Conservation (phyloP, 2,888 invertebrate species). For the Alentia gelatinosa region DNA sequence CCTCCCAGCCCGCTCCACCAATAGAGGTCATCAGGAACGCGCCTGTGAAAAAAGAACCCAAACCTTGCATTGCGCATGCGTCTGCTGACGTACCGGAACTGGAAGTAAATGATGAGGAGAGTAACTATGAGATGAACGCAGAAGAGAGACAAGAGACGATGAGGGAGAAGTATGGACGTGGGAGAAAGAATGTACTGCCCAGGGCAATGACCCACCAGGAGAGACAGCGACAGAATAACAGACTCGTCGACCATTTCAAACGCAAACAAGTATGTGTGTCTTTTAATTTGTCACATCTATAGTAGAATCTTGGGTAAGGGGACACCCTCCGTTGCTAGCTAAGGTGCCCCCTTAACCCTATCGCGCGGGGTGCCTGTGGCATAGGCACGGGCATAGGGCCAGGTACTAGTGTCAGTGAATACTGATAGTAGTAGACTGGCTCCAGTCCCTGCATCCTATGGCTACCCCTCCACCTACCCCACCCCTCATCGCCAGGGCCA, state of each 20-base stretch:
- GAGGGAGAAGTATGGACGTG: neutral
- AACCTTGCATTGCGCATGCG: neutral
- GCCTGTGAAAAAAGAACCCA: neutral
- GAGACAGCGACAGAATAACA: neutral
- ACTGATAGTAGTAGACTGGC: too few relatives aligned
- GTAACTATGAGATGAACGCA: neutral
- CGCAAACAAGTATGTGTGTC: conserved; percentile 3
- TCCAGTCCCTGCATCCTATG: too few relatives aligned
- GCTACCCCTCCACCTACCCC: too few relatives aligned
- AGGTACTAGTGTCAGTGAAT: too few relatives aligned
- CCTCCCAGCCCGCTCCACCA: neutral
- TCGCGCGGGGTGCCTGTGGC: too few relatives aligned
- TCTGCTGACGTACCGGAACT: neutral
- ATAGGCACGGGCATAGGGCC: too few relatives aligned
- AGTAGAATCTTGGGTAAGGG: neutral
- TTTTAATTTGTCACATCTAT: neutral
- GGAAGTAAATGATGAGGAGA: neutral
- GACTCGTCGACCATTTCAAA: conserved; percentile 11
- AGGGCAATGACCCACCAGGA: neutral
- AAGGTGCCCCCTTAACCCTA: too few relatives aligned
- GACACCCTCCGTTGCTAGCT: too few relatives aligned
- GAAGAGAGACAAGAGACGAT: neutral
- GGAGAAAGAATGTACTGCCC: neutral
- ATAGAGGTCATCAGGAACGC: neutral
- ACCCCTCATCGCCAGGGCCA: too few relatives aligned